Evolutionary conservation across 2,888 invertebrate genomes (phyloP), one percentile per base, ranked within the genome.

Genomic region (Augochlorella aurata): DNA sequence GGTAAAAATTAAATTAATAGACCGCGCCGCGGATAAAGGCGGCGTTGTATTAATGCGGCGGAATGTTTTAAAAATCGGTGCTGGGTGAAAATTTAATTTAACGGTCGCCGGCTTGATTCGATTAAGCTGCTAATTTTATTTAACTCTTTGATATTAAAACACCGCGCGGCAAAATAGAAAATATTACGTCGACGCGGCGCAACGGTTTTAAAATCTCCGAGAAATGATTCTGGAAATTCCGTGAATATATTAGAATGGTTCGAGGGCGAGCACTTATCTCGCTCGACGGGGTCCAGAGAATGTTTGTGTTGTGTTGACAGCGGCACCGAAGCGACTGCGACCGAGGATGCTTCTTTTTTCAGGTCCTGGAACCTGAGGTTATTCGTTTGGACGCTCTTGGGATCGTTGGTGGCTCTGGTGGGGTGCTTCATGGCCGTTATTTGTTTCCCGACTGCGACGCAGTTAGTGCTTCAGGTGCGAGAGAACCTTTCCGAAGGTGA

Each of bases 341-440:
- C 3, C 16, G 38, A 18, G 3, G 38, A 5, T 5, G 12, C n/a
- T 74, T 72, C 45, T 7, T 29, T 18, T 82, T 87, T 58, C 76
- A 85, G 87, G 9, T 63, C 71, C 9, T 63, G 61, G 74, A 85
- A 87, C 70, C 52, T 85, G 49, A 79, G 74, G n/a, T 50, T 87
- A n/a, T 78, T 85, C 54, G 38, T 47, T n/a, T 80, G 87, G 86
- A 78, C 76, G 16, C n/a, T 78, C 52, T 21, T 71, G 18, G 83
- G 85, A 18, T 38, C 68, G 47, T n/a, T 70, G 38, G 44, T 76
- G 61, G 74, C 70, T 1, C 16, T 69, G 16, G 29, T 80, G 29
- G 81, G 83, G 16, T 79, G 74, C 68, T 87, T 83, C 78, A 83
- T 87, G 82, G 77, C 83, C 18, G 71, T 52, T 49, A 65, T 76